Evolutionary conservation across 2,797 vertebrate genomes (phyloP), one percentile per base, ranked within the genome.

Genomic region (Danionella dracula): DNA sequence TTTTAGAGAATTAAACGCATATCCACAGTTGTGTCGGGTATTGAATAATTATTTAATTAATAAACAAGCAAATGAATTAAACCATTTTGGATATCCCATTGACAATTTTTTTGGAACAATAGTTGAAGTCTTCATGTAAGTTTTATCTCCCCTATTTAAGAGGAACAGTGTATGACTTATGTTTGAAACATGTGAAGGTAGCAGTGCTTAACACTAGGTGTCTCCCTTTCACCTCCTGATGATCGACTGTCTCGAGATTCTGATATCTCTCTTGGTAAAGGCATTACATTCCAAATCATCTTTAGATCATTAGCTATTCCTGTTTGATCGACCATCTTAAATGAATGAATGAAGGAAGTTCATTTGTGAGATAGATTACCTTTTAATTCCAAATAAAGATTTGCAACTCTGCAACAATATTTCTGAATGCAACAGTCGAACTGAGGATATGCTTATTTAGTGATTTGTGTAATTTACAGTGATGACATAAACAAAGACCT

Each of bases 161-260:
- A n/a, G n/a, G n/a, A n/a, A n/a, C n/a, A n/a, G n/a, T n/a, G n/a
- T n/a, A n/a, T n/a, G n/a, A n/a, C n/a, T n/a, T n/a, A n/a, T n/a
- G n/a, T n/a, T n/a, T n/a, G 23, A 27, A 27, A 27, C 6, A 27
- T 27, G 51, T 41, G 15, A 56, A 54, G 40, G 45, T 51, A 59
- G 23, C 53, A 17, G 4, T 21, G n/a, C 20, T 8, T 23, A 27
- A 41, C 90, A 88, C 90, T 90, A 90, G 90, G 87, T 89, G 90
- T 88, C 78, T 84, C 87, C 81, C 86, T 83, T 76, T 80, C 81
- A 86, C 89, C 88, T 89, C 63, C 76, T 3, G 32, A 11, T 11
- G 29, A 72, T 81, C 53, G 1, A 10, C 5, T 20, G 13, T 32
- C 31, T 37, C 13, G 27, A 50, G 55, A 59, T 63, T 72, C 54